Evolutionary conservation across 2,113 vertebrate species (phyloP).

Genomic region (Clinocottus analis): DNA sequence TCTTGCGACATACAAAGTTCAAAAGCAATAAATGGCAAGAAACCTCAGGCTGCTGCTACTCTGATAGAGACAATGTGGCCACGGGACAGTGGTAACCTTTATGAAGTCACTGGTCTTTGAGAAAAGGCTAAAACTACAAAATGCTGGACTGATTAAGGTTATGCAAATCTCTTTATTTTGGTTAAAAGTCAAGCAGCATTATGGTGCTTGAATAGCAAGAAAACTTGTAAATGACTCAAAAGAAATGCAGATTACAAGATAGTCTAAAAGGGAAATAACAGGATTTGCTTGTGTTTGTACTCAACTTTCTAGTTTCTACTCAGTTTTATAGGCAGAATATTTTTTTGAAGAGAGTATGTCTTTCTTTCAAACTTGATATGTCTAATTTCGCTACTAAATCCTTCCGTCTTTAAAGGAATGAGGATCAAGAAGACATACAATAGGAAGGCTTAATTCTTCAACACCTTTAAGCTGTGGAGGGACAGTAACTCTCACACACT

Average conservation of each 20-base stretch:
- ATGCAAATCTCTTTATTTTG: slow-evolving; percentile 24
- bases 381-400: not conserved
- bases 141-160: slow-evolving; percentile 10
- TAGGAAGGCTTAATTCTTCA: slow-evolving; percentile 6
- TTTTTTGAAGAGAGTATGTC: not conserved
- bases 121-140: slow-evolving; percentile 19
- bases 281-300: not conserved
- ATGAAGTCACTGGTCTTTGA: slow-evolving; percentile 2
- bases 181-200: slow-evolving; percentile 5
- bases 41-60: slow-evolving; percentile 3
- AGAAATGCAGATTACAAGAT: not conserved
- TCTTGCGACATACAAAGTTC: not conserved
- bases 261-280: not conserved
- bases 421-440: not conserved
- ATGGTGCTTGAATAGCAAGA: not conserved
- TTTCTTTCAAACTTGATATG: not conserved
- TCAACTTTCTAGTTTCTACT: too few relatives aligned
- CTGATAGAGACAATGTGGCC: slow-evolving; percentile 12
- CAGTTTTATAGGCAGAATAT: not conserved
- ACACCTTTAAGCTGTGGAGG: slow-evolving; percentile 11
- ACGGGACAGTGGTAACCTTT: slow-evolving; percentile 40
- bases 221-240: not conserved
- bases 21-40: slow-evolving; percentile 36
- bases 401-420: not conserved
- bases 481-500: not conserved